Conservation (phyloP, 2,888 invertebrate species). For the Cephonodes hylas region DNA sequence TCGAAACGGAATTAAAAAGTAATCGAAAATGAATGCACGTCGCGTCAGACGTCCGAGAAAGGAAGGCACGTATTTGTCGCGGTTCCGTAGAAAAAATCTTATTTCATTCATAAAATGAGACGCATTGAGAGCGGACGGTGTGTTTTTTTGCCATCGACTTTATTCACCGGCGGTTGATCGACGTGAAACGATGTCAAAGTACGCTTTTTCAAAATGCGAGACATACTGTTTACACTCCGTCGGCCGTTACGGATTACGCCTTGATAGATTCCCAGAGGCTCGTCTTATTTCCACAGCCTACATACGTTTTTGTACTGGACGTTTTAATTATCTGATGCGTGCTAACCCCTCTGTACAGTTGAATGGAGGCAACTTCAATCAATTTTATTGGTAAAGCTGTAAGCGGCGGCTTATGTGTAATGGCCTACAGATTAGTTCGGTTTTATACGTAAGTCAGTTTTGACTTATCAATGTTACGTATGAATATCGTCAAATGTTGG, state of each 20-base stretch:
- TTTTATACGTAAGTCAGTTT: too few relatives aligned
- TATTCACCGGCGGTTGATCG: constrained; percentile 59
- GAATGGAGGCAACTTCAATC: too few relatives aligned
- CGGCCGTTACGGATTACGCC: constrained; percentile 59
- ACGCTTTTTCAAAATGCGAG: constrained; percentile 46
- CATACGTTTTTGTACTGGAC: constrained; percentile 20
- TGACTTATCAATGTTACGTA: too few relatives aligned
- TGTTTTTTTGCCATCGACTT: constrained; percentile 41
- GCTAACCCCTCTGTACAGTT: too few relatives aligned
- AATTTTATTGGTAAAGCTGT: too few relatives aligned
- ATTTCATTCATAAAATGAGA: constrained; percentile 81
- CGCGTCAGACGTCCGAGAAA: constrained; percentile 59
- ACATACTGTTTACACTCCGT: constrained; percentile 72
- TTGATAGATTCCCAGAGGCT: constrained; percentile 48
- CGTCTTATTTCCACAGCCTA: constrained; percentile 24
- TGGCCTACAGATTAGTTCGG: too few relatives aligned
- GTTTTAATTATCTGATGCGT: too few relatives aligned
- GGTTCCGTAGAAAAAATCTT: constrained; percentile 72
- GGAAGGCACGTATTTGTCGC: constrained; percentile 80
- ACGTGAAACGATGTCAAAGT: constrained; percentile 77
- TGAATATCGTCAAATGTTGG: too few relatives aligned
- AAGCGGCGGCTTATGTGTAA: too few relatives aligned
- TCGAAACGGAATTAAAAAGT: constrained; percentile 47
- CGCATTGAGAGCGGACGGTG: constrained; percentile 61
- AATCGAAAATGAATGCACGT: constrained; percentile 77